These are phyloP conservation scores for Hydropsyche betteni DNA, from an alignment of 2,888 invertebrate genomes.

Conservation along the genomic window DNA sequence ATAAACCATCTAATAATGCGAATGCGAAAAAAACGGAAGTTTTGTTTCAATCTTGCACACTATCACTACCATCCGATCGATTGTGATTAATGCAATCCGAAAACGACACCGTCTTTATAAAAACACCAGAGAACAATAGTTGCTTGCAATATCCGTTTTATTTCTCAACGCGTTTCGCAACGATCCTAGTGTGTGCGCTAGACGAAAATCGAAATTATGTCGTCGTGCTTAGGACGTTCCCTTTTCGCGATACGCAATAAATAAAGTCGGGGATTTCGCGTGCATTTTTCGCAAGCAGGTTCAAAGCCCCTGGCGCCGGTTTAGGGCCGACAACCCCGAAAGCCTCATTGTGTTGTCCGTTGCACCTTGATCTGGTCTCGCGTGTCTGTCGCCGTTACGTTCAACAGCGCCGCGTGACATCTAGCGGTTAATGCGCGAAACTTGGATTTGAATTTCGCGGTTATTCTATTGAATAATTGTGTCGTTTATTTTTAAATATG, in stretches of 20 bases:
- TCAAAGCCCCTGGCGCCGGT: constrained; percentile 38
- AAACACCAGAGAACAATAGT: constrained; percentile 11
- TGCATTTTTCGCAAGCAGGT: constrained; percentile 12
- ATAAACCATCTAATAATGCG: too few relatives aligned
- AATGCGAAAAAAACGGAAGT: too few relatives aligned
- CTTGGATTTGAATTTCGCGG: not conserved
- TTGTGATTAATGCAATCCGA: not conserved
- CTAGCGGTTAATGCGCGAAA: not conserved
- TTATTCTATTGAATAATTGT: too few relatives aligned
- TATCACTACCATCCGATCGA: too few relatives aligned
- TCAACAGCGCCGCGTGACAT: not conserved
- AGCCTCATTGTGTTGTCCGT: constrained; percentile 25
- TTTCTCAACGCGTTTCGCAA: too few relatives aligned
- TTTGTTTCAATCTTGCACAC: too few relatives aligned
- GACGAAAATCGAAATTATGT: not conserved
- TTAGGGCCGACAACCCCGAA: constrained; percentile 44
- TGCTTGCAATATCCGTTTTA: constrained; percentile 31
- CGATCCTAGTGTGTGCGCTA: too few relatives aligned
- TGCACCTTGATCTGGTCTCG: constrained; percentile 24
- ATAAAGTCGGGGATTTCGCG: not conserved
- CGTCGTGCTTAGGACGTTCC: not conserved
- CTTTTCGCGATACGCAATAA: not conserved
- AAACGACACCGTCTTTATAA: not conserved
- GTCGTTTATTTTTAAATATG: too few relatives aligned
- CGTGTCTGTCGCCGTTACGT: constrained; percentile 14